Evolutionary conservation across 2,797 vertebrate species (phyloP).

Genomic region (Tokudaia tokunoshimensis): DNA sequence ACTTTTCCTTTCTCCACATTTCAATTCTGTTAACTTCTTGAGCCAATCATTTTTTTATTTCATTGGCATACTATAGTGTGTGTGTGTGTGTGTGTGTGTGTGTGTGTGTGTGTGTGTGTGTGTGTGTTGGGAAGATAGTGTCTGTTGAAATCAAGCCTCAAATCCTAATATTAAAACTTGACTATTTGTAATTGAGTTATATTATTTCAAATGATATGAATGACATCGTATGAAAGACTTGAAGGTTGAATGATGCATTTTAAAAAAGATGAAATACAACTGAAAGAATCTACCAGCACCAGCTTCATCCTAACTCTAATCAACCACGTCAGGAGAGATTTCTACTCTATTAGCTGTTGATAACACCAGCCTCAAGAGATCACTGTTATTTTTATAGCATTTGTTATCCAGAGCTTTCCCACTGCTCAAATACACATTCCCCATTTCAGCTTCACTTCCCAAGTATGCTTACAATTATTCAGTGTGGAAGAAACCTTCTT

Average conservation of each 20-base stretch:
- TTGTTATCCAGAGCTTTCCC: constrained; percentile 4
- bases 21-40: background rate
- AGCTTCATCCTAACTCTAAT: background rate
- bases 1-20: background rate
- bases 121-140: background rate
- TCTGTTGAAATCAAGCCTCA: background rate
- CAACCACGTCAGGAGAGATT: background rate
- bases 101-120: too few relatives aligned
- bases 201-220: background rate
- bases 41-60: background rate
- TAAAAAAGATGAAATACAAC: background rate
- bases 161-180: background rate
- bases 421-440: background rate
- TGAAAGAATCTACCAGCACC: background rate
- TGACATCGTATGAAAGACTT: background rate
- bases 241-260: background rate
- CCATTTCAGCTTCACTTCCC: background rate
- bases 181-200: background rate
- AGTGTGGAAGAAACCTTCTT: constrained; percentile 15
- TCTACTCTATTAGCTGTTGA: background rate
- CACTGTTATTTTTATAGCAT: background rate
- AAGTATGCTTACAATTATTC: background rate
- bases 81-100: background rate
- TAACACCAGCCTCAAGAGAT: background rate
- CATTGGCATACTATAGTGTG: background rate